These are phyloP conservation scores for Holacanthus passer DNA, from an alignment of 2,113 vertebrate genomes.

Conservation along the genomic window DNA sequence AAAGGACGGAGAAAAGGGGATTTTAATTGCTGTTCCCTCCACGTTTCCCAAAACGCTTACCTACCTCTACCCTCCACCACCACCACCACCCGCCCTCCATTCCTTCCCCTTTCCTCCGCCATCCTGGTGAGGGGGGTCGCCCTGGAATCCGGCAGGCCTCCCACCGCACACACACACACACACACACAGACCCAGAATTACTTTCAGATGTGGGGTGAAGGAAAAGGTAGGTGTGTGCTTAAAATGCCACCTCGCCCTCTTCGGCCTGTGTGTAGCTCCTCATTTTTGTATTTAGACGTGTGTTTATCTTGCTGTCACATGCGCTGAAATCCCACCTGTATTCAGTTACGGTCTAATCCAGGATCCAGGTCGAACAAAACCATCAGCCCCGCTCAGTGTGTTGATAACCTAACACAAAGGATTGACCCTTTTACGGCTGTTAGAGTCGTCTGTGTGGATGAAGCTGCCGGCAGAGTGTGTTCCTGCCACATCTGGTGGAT, in stretches of 20 bases:
- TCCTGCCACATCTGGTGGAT: conserved; percentile 64
- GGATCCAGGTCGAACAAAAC: conserved; percentile 24
- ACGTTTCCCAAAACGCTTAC: conserved; percentile 82
- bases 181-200: conserved; percentile 71
- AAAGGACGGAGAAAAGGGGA: conserved; percentile 77
- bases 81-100: conserved; percentile 25
- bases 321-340: conserved; percentile 55
- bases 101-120: conserved; percentile 50
- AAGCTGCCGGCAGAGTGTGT: conserved; percentile 14
- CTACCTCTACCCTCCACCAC: conserved; percentile 71
- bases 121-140: conserved; percentile 71
- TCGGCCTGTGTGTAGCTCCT: conserved; percentile 23
- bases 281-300: conserved; percentile 46
- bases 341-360: conserved; percentile 55
- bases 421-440: conserved; percentile 25
- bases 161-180: conserved; percentile 55
- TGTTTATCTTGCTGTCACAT: conserved; percentile 62
- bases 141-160: conserved; percentile 81
- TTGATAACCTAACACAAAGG: conserved; percentile 62
- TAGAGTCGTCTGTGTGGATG: conserved; percentile 18
- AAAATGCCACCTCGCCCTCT: conserved; percentile 61
- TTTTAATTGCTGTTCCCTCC: conserved; percentile 84
- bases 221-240: conserved; percentile 58
- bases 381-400: neutral
- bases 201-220: conserved; percentile 83